phyloP scores from a whole-genome alignment of 2,113 vertebrate species.

The Lates calcarifer region DNA sequence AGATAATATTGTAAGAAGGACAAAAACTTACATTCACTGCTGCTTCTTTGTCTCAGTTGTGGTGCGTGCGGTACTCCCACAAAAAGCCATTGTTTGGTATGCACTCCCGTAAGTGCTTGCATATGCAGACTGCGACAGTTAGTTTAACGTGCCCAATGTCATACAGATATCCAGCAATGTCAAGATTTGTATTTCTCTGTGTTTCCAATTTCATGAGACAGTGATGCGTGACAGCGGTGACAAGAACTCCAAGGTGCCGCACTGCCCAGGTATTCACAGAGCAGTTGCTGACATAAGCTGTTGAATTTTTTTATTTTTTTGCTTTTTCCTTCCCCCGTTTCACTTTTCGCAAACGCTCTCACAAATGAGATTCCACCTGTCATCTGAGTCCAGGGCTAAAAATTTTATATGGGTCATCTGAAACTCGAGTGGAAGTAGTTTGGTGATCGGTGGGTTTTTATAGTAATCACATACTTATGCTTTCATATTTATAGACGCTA shows the following conservation, averaged over 20 bases:
- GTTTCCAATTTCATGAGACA: conserved; percentile 84
- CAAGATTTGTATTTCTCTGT: conserved; percentile 80
- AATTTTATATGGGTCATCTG: conserved; percentile 36
- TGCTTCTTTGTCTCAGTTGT: conserved; percentile 36
- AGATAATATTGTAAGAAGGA: conserved; percentile 61
- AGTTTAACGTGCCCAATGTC: conserved; percentile 77
- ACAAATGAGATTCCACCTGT: conserved; percentile 70
- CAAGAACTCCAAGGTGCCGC: conserved; percentile 76
- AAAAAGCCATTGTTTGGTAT: conserved; percentile 65
- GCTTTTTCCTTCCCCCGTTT: conserved; percentile 45
- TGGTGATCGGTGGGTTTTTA: neutral
- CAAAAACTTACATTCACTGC: conserved; percentile 34
- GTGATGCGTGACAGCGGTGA: conserved; percentile 81
- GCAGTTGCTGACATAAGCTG: conserved; percentile 66
- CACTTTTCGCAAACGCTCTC: conserved; percentile 56
- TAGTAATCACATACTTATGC: neutral
- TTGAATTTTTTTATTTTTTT: conserved; percentile 54
- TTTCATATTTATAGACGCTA: conserved; percentile 29
- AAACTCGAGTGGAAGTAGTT: conserved; percentile 31
- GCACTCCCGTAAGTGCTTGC: conserved; percentile 54
- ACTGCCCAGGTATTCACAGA: conserved; percentile 70
- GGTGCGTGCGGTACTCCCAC: neutral
- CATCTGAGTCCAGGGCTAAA: conserved; percentile 40
- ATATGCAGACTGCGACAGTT: conserved; percentile 58
- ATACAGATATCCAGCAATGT: conserved; percentile 80